Conservation (phyloP, 2,888 invertebrate species). For the Cosmia pyralina region DNA sequence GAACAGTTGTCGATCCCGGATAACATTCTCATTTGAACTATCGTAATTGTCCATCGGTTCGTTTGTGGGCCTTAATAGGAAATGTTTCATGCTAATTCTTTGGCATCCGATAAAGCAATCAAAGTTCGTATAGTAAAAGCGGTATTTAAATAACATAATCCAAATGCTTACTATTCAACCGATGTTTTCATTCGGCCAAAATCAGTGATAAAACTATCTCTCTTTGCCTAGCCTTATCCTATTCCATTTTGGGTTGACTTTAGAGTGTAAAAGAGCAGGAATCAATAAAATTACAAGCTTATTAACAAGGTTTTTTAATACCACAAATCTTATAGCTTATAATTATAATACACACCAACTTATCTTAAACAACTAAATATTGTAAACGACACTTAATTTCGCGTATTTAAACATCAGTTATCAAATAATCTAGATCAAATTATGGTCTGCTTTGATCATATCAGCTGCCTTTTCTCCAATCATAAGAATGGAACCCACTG, state of each 20-base stretch:
- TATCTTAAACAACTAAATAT: neutral
- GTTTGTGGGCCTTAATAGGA: slow-evolving; percentile 29
- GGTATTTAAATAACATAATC: slow-evolving; percentile 18
- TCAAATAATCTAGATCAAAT: slow-evolving; percentile 34
- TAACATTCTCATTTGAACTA: slow-evolving; percentile 49
- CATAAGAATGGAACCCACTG: slow-evolving; percentile 66
- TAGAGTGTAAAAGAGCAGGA: rapidly evolving
- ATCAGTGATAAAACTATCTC: neutral
- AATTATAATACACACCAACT: neutral
- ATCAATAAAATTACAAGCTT: neutral
- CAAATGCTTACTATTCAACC: neutral
- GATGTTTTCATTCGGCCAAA: neutral
- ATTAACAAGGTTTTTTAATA: slow-evolving; percentile 9
- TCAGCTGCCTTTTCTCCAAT: slow-evolving; percentile 72
- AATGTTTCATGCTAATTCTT: slow-evolving; percentile 35
- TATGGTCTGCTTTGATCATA: slow-evolving; percentile 65
- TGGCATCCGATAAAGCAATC: slow-evolving; percentile 28
- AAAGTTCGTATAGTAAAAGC: neutral
- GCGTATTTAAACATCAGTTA: neutral
- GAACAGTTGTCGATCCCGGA: slow-evolving; percentile 24
- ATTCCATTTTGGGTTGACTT: neutral
- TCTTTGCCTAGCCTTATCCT: neutral
- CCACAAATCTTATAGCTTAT: neutral
- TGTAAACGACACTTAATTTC: too few species aligned
- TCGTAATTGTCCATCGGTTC: slow-evolving; percentile 49